Conservation (phyloP, 2,888 invertebrate species). For the Macroteleia sp. region DNA sequence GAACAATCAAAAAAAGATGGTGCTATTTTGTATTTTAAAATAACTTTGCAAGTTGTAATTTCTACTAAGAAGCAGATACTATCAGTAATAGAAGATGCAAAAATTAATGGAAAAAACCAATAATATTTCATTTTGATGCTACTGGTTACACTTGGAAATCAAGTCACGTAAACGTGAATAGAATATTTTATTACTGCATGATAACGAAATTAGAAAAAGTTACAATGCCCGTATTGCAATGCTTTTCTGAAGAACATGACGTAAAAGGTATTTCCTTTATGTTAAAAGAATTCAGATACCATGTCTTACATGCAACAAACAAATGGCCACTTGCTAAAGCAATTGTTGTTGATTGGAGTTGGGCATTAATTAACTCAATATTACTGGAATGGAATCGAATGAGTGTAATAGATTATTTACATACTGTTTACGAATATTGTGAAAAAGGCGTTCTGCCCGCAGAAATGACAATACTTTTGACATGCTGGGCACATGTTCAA, state of each 20-base stretch:
- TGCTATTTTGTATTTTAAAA: slow-evolving; percentile 2
- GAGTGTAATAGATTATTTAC: slow-evolving; percentile 28
- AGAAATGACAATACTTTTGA: slow-evolving; percentile 27
- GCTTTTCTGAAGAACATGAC: slow-evolving; percentile 47
- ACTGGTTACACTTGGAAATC: slow-evolving; percentile 51
- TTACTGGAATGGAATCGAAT: slow-evolving; percentile 21
- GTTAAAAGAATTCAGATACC: slow-evolving; percentile 42
- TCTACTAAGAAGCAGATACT: slow-evolving; percentile 10
- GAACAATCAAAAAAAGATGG: slow-evolving; percentile 9
- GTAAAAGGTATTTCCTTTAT: slow-evolving; percentile 31
- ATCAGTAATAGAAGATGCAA: not conserved
- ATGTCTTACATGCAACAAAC: slow-evolving; percentile 9
- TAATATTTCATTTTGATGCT: slow-evolving; percentile 59
- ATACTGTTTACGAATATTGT: slow-evolving; percentile 26
- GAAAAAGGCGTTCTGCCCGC: not conserved
- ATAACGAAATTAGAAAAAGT: not conserved
- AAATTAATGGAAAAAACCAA: not conserved
- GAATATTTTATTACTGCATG: slow-evolving; percentile 48
- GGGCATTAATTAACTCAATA: slow-evolving; percentile 37
- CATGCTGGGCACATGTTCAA: slow-evolving; percentile 60
- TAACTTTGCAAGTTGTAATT: slow-evolving; percentile 17
- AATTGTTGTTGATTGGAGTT: slow-evolving; percentile 49
- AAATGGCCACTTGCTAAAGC: slow-evolving; percentile 46
- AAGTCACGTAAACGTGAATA: slow-evolving; percentile 10
- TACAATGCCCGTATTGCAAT: slow-evolving; percentile 12